Evolutionary conservation across 2,888 invertebrate genomes (phyloP).

Genomic region (Gryllus longicercus): DNA sequence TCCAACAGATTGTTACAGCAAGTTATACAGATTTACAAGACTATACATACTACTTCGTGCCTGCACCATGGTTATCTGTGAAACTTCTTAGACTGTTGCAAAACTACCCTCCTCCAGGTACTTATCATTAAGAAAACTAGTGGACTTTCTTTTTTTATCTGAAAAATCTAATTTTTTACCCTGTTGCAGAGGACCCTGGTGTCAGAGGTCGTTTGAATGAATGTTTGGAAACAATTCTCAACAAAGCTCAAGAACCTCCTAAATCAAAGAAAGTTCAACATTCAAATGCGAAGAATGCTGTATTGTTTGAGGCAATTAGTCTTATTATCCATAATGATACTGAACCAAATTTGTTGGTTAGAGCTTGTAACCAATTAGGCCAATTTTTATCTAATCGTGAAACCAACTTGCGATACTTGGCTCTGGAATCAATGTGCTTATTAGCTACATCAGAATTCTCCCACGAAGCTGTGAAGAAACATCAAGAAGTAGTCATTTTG

Average conservation of each 20-base stretch:
- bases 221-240: conserved; percentile 95
- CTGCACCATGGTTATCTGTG: conserved; percentile 99
- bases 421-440: conserved; percentile 98
- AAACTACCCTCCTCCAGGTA: conserved; percentile 95
- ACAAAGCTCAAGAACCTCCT: conserved; percentile 98
- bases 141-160: not conserved
- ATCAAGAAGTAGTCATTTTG: conserved; percentile 97
- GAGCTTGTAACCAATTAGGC: conserved; percentile 98
- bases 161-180: not conserved
- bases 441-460: conserved; percentile 98
- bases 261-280: conserved; percentile 99
- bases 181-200: conserved; percentile 82
- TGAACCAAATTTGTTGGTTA: conserved; percentile 92
- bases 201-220: conserved; percentile 94
- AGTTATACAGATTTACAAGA: conserved; percentile 99
- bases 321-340: conserved; percentile 98
- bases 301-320: conserved; percentile 98
- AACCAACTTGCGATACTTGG: conserved; percentile 95
- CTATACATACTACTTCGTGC: conserved; percentile 99
- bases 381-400: conserved; percentile 96
- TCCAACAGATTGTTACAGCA: conserved; percentile 86
- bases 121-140: conserved; percentile 25
- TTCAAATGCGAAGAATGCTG: conserved; percentile 99
- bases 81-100: conserved; percentile 93
- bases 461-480: conserved; percentile 99